These are phyloP conservation scores for Lacerta viridis DNA, from an alignment of 2,797 vertebrate species.

Conservation along the genomic window DNA sequence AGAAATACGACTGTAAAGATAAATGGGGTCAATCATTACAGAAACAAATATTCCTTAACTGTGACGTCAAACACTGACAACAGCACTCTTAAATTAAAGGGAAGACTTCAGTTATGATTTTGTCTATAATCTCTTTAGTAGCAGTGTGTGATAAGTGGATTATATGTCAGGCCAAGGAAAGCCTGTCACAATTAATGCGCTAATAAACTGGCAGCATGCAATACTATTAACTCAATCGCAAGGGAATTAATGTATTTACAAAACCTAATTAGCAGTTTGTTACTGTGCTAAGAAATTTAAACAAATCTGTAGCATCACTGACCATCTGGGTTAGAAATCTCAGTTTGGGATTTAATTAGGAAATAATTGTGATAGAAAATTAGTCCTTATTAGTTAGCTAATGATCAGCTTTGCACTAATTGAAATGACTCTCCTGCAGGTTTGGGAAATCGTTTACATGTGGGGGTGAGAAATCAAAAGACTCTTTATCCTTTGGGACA, in stretches of 20 bases:
- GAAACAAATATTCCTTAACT: constrained; percentile 21
- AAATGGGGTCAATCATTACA: not conserved
- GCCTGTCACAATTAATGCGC: constrained; percentile 85
- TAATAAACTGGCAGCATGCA: constrained; percentile 84
- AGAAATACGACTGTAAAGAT: not conserved
- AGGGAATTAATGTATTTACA: constrained; percentile 85
- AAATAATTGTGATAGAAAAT: constrained; percentile 83
- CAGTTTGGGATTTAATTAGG: constrained; percentile 84
- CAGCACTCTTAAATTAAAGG: constrained; percentile 62
- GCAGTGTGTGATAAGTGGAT: constrained; percentile 85
- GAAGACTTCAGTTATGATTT: constrained; percentile 79
- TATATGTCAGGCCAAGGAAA: constrained; percentile 83
- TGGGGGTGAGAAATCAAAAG: constrained; percentile 69
- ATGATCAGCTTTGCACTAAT: constrained; percentile 80
- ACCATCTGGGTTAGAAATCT: constrained; percentile 85
- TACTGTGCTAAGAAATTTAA: constrained; percentile 85
- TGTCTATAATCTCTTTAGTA: constrained; percentile 83
- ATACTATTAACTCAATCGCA: constrained; percentile 79
- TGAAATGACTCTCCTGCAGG: constrained; percentile 79
- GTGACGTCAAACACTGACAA: constrained; percentile 59
- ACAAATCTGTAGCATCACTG: constrained; percentile 82
- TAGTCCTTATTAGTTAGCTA: constrained; percentile 84
- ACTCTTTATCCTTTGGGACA: constrained; percentile 62
- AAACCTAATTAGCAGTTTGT: constrained; percentile 87
- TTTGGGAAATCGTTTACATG: constrained; percentile 70